These are phyloP conservation scores for Talpa occidentalis DNA, from an alignment of 2,113 vertebrate species.

Conservation along the genomic window DNA sequence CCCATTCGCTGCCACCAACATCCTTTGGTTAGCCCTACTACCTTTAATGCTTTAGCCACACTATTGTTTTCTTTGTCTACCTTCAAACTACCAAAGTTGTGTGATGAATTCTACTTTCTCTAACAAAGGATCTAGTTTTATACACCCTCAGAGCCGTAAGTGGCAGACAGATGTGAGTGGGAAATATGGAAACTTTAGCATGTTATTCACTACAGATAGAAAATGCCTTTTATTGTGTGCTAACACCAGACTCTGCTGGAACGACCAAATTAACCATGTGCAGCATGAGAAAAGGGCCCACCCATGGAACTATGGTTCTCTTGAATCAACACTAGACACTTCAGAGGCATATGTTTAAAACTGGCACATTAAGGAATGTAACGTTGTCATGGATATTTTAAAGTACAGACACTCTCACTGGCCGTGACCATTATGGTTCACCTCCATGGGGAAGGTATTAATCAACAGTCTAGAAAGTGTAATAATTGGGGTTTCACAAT, in stretches of 20 bases:
- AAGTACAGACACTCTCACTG: neutral
- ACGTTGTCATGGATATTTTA: neutral
- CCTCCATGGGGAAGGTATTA: neutral
- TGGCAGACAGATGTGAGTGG: neutral
- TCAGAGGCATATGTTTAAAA: neutral
- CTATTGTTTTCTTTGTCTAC: neutral
- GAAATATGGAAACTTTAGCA: neutral
- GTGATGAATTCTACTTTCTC: neutral
- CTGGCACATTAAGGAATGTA: neutral
- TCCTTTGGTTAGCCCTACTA: neutral
- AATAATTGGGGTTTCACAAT: neutral
- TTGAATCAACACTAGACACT: neutral
- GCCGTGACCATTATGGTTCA: neutral
- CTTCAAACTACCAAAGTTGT: neutral
- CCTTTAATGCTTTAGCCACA: neutral
- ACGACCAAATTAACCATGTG: neutral
- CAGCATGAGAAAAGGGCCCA: neutral
- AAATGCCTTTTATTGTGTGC: neutral
- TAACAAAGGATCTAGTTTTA: neutral
- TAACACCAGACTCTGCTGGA: neutral
- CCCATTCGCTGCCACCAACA: neutral
- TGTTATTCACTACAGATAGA: neutral
- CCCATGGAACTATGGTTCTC: neutral
- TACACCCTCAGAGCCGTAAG: neutral
- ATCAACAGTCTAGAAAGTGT: neutral